phyloP scores from a whole-genome alignment of 2,797 vertebrate species.

The Propithecus perrieri region DNA sequence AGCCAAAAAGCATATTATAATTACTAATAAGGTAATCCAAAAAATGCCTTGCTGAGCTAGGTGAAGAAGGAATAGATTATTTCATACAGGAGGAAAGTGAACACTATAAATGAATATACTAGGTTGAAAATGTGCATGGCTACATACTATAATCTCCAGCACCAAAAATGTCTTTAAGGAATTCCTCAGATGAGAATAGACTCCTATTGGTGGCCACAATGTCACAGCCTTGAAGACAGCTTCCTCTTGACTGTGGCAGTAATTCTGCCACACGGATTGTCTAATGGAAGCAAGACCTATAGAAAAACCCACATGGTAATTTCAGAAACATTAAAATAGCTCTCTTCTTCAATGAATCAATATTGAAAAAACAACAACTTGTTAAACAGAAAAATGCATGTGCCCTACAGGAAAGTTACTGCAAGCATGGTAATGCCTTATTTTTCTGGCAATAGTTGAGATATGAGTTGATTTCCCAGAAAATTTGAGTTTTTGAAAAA shows the following conservation, averaged over 20 bases:
- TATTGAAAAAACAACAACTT: not conserved
- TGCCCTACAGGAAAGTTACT: not conserved
- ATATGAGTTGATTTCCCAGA: not conserved
- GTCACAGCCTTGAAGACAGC: slow-evolving; percentile 75
- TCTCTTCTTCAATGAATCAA: not conserved
- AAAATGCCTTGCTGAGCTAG: slow-evolving; percentile 17
- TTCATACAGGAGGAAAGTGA: not conserved
- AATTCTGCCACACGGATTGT: slow-evolving; percentile 95
- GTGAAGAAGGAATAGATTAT: not conserved
- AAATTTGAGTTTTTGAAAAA: slow-evolving; percentile 18
- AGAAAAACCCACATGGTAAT: not conserved
- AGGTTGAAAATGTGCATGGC: not conserved
- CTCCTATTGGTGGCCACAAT: not conserved
- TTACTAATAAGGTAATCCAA: not conserved
- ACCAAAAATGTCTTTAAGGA: not conserved
- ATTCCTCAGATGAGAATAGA: not conserved
- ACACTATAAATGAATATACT: not conserved
- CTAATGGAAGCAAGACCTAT: slow-evolving; percentile 93
- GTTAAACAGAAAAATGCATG: not conserved
- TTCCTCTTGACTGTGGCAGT: slow-evolving; percentile 91
- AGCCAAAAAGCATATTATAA: not conserved
- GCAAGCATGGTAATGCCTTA: not conserved
- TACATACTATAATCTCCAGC: not conserved
- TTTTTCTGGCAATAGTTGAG: not conserved
- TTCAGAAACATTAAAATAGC: not conserved